Percentiles rank a stretch among this genome's conserved stretches.
Evolutionary conservation across 2,797 vertebrate species (phyloP).

Genomic region (Clarias platycephalus): DNA sequence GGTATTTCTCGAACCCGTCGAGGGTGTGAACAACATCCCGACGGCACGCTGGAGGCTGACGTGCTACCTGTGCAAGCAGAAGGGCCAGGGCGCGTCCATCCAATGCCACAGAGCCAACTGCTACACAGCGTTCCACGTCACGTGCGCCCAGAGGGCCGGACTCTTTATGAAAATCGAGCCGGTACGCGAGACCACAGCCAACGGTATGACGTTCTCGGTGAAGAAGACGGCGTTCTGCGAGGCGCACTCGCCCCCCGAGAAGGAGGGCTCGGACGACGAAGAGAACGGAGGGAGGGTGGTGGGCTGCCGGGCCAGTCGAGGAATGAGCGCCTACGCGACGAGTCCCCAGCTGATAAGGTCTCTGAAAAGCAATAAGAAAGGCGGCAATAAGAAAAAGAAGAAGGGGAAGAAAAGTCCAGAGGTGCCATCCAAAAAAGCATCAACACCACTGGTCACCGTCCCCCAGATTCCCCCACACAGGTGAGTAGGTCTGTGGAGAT

Average conservation of each 20-base stretch:
- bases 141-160: slow-evolving; percentile 83
- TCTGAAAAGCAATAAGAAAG: slow-evolving; percentile 79
- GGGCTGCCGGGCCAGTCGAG: slow-evolving; percentile 69
- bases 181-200: slow-evolving; percentile 82
- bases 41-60: slow-evolving; percentile 85
- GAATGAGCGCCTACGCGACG: slow-evolving; percentile 72
- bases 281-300: slow-evolving; percentile 57
- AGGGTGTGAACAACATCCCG: slow-evolving; percentile 84
- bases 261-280: slow-evolving; percentile 68
- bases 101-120: slow-evolving; percentile 89
- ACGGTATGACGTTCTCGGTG: slow-evolving; percentile 84
- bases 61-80: slow-evolving; percentile 86
- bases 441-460: slow-evolving; percentile 75
- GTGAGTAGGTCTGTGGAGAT: not conserved
- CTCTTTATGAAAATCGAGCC: slow-evolving; percentile 91
- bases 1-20: slow-evolving; percentile 86
- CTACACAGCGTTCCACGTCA: slow-evolving; percentile 88
- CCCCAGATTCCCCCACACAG: slow-evolving; percentile 77
- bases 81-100: slow-evolving; percentile 83
- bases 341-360: slow-evolving; percentile 62
- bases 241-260: slow-evolving; percentile 76
- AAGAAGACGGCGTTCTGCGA: slow-evolving; percentile 87
- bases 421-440: slow-evolving; percentile 54
- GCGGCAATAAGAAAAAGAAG: slow-evolving; percentile 79
- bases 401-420: slow-evolving; percentile 84